Percentiles rank a stretch among this genome's conserved stretches.
These are phyloP conservation scores for Euura saliciscinereae DNA, from an alignment of 1,140 invertebrate species.

Conservation along the genomic window DNA sequence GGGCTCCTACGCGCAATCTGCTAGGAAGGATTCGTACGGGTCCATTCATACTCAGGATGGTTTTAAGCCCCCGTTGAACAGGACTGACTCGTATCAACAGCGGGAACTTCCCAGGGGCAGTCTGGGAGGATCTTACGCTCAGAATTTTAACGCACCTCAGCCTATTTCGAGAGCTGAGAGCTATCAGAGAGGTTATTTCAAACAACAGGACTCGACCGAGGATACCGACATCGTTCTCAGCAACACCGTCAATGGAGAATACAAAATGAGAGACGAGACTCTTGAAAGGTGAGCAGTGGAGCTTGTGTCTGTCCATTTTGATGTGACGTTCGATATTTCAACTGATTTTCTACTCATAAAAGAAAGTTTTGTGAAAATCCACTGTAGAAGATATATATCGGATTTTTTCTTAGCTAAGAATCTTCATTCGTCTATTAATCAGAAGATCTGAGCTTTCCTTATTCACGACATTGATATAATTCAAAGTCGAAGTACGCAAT, in stretches of 20 bases:
- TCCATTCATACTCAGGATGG: conserved; percentile 43
- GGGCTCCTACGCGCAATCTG: conserved; percentile 36
- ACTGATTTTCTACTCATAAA: too few species aligned
- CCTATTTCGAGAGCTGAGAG: conserved; percentile 52
- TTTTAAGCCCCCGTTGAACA: conserved; percentile 39
- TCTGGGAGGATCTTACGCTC: conserved; percentile 47
- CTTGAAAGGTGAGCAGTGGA: conserved; percentile 47
- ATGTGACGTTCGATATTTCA: too few species aligned
- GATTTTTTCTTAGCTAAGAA: too few species aligned
- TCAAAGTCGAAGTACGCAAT: too few species aligned
- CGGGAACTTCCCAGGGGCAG: conserved; percentile 42
- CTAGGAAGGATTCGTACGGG: conserved; percentile 47
- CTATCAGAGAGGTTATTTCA: conserved; percentile 53
- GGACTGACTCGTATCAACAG: conserved; percentile 48
- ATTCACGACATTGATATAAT: too few species aligned
- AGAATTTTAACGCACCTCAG: conserved; percentile 51
- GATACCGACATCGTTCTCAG: conserved; percentile 45
- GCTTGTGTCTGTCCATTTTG: too few species aligned
- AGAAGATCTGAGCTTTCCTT: background rate
- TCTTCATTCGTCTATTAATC: background rate
- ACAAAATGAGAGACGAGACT: conserved; percentile 53
- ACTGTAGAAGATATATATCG: too few species aligned
- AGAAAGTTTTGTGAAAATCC: too few species aligned
- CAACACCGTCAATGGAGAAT: conserved; percentile 49
- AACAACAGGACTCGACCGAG: conserved; percentile 53